Base-by-base conservation (phyloP, 2,888 invertebrate genomes). In the Pachydiplax longipennis region DNA sequence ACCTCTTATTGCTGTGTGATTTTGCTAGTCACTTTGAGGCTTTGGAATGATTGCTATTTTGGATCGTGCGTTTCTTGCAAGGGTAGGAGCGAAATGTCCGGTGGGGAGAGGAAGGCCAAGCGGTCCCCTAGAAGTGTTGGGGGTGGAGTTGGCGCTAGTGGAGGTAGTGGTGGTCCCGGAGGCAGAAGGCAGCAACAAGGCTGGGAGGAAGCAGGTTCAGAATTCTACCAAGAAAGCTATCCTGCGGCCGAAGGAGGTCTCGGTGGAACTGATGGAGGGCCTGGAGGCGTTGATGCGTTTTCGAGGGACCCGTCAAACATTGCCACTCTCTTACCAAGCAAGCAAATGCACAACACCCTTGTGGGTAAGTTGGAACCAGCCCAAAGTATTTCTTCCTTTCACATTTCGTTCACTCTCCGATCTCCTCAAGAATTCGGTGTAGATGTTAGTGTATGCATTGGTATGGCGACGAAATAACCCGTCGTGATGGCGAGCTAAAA, bases 181-280 rank as follows among this genome's bases (percentile, higher is more conserved):
- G 83, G 65, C 22, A 40, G 91, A 48, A 81, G 91, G 91, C 95
- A 95, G 92, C 95, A 95, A 5, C 95, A 96, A 92, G 96, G 97
- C 22, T 97, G 97, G 97, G 97, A 97, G 94, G 97, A 97, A 93
- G 97, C 97, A 6, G 97, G 97, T 0, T 96, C 96, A 2, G 97
- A 97, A 94, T 97, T 97, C 94, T 97, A 97, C 94, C 97, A 97
- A 94, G 97, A 97, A 94, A 95, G 97, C 92, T 98, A 97, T 94
- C 97, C 97, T 10, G 91, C 82, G 35, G 91, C 91, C 53, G 82
- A 81, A 40, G 87, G 80, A 81, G 61, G 87, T 82, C 65, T 82
- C 65, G 82, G 44, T 37, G 87, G 87, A 87, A 61, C 61, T 87
- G 87, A 87, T 87, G 87, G 87, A 65, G 87, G 87, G 61, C 96